A percentile compares a stretch with the other conserved stretches of the same genome.
These are phyloP conservation scores for Anser brachyrhynchus DNA, from an alignment of 2,113 vertebrate species.

Conservation along the genomic window DNA sequence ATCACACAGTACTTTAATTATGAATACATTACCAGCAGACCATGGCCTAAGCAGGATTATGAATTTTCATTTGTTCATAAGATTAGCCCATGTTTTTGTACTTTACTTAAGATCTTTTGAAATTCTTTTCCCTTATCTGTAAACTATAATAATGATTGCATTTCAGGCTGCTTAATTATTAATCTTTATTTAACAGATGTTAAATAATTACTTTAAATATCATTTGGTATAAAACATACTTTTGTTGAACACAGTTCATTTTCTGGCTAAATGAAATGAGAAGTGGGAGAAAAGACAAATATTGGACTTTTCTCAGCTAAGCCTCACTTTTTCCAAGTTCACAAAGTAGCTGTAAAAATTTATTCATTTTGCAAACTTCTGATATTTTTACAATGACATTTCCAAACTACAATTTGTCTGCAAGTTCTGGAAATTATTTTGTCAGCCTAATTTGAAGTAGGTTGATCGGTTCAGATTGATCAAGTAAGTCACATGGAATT, in stretches of 20 bases:
- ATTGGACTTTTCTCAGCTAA: background rate
- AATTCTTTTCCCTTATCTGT: slow-evolving; percentile 23
- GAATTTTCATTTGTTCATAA: background rate
- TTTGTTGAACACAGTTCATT: slow-evolving; percentile 13
- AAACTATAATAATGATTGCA: background rate
- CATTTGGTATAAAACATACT: background rate
- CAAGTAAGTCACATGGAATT: background rate
- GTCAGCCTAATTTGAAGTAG: background rate
- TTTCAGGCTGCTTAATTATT: slow-evolving; percentile 6
- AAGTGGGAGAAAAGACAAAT: background rate
- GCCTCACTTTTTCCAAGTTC: background rate
- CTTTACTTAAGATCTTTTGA: background rate
- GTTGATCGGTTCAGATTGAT: background rate
- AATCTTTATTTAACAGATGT: background rate
- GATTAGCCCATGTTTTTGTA: slow-evolving; percentile 18
- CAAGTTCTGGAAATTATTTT: background rate
- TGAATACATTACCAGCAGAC: background rate
- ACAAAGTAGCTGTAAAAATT: background rate
- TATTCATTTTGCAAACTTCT: background rate
- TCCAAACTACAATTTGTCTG: background rate
- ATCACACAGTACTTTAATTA: slow-evolving; percentile 53
- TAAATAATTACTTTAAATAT: background rate
- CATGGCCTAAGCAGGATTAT: slow-evolving; percentile 12
- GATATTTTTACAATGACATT: background rate
- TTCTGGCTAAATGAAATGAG: background rate